phyloP scores from a whole-genome alignment of 2,113 vertebrate genomes.

The Tachuris rubrigastra region DNA sequence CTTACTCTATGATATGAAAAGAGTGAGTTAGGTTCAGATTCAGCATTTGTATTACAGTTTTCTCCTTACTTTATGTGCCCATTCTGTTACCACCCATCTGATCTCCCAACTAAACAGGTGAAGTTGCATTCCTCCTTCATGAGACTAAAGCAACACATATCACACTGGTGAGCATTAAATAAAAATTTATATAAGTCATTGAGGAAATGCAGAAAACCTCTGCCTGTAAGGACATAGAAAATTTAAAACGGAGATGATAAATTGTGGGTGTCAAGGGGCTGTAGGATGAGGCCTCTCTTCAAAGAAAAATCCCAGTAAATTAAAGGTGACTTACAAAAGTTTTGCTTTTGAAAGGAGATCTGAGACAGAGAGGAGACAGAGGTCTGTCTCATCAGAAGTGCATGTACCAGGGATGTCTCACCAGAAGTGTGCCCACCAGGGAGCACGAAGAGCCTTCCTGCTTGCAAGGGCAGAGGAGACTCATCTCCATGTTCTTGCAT shows the following conservation, averaged over 20 bases:
- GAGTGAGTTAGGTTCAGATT: neutral
- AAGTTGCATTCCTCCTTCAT: neutral
- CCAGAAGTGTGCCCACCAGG: neutral
- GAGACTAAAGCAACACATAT: neutral
- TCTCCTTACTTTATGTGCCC: neutral
- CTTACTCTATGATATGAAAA: neutral
- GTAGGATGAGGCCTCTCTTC: neutral
- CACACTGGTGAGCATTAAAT: neutral
- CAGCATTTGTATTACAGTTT: neutral
- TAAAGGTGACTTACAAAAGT: neutral
- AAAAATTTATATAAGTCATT: neutral
- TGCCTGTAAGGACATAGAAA: neutral
- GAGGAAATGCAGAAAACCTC: neutral
- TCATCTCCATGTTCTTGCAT: neutral
- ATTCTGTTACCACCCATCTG: neutral
- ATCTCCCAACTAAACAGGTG: neutral
- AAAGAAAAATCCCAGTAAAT: conserved; percentile 24
- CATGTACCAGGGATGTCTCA: neutral
- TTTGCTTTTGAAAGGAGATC: neutral
- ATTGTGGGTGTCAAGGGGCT: neutral
- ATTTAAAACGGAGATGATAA: neutral
- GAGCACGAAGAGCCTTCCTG: neutral
- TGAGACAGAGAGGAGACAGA: neutral
- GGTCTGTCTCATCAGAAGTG: neutral
- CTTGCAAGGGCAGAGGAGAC: neutral